Evolutionary conservation across 2,888 invertebrate genomes (phyloP).

Genomic region (Hemithea aestivaria): DNA sequence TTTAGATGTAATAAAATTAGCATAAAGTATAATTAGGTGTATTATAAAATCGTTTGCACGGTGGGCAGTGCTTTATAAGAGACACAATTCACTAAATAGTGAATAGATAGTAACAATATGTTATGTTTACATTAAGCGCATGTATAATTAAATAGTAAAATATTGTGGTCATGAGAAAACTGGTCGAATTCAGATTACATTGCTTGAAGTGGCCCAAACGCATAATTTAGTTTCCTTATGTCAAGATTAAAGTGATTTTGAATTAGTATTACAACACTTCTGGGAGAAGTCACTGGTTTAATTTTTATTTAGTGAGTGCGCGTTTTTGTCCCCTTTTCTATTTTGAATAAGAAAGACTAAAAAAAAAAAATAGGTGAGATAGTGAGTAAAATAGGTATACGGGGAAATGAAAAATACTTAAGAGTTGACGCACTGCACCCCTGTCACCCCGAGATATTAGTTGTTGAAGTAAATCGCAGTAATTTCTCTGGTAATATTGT

Average conservation of each 20-base stretch:
- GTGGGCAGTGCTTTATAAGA: constrained; percentile 56
- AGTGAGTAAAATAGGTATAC: too few species aligned
- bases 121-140: constrained; percentile 73
- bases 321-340: constrained; percentile 13
- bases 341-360: too few species aligned
- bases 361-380: too few species aligned
- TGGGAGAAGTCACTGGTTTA: constrained; percentile 17
- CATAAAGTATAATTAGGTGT: constrained; percentile 71
- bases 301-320: constrained; percentile 17
- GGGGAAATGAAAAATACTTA: too few species aligned
- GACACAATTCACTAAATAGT: constrained; percentile 51
- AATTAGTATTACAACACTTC: constrained; percentile 30
- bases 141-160: constrained; percentile 75
- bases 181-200: constrained; percentile 51
- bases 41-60: constrained; percentile 69
- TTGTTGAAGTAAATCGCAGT: too few species aligned
- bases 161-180: constrained; percentile 71
- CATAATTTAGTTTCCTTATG: constrained; percentile 25
- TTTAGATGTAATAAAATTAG: constrained; percentile 64
- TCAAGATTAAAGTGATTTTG: constrained; percentile 24
- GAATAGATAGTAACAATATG: constrained; percentile 44
- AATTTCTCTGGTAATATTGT: too few species aligned
- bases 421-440: too few species aligned
- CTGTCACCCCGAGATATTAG: too few species aligned
- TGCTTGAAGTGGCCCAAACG: constrained; percentile 31